Conservation (phyloP, 2,888 invertebrate genomes). For the Tenodera sinensis region DNA sequence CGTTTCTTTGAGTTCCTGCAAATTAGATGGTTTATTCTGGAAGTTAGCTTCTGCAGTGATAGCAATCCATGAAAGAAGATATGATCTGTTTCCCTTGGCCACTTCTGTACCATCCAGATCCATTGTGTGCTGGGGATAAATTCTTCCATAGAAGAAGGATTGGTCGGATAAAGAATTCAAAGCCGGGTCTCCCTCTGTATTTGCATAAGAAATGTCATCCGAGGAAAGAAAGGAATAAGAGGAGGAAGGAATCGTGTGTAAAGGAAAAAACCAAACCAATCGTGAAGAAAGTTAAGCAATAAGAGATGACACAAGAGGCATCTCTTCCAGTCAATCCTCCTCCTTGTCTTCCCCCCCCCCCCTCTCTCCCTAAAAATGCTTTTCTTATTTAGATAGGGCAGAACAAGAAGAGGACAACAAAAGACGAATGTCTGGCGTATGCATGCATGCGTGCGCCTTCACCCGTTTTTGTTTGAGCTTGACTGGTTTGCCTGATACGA, state of each 20-base stretch:
- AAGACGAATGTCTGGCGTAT: background rate
- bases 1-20: background rate
- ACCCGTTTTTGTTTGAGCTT: background rate
- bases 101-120: background rate
- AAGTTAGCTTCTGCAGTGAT: background rate
- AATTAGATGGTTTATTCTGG: background rate
- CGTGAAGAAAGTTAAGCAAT: conserved; percentile 7
- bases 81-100: background rate
- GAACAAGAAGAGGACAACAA: background rate
- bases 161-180: conserved; percentile 18
- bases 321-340: conserved; percentile 2
- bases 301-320: conserved; percentile 1
- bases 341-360: background rate
- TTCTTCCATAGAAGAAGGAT: conserved; percentile 18
- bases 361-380: background rate
- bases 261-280: conserved; percentile 8
- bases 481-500: background rate
- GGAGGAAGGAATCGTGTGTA: background rate
- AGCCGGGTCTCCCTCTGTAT: conserved; percentile 10
- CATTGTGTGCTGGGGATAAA: conserved; percentile 16
- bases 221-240: background rate
- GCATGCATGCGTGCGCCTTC: background rate
- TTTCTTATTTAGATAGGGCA: background rate
- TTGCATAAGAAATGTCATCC: conserved; percentile 18
- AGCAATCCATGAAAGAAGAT: background rate